phyloP scores from a whole-genome alignment of 2,888 invertebrate genomes.

The Mellilla xanthometata region DNA sequence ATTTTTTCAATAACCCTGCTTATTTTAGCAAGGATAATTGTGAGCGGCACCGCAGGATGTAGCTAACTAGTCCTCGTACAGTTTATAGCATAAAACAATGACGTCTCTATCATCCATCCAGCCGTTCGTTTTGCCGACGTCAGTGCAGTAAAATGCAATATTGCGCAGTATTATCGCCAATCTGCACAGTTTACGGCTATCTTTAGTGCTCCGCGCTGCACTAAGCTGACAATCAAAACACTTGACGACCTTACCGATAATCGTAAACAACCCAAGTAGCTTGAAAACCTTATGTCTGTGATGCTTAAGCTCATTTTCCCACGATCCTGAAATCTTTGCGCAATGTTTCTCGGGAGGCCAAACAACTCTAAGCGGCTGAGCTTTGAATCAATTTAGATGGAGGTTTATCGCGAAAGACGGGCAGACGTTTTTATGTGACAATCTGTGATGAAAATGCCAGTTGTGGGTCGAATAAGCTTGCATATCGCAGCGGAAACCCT shows the following conservation, averaged over 20 bases:
- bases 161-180: background rate
- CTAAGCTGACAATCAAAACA: constrained; percentile 3
- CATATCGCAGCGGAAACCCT: too few relatives aligned
- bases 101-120: background rate
- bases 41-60: too few relatives aligned
- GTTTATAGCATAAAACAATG: background rate
- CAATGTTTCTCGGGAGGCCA: too few relatives aligned
- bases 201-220: background rate
- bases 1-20: too few relatives aligned
- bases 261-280: too few relatives aligned
- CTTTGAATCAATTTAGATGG: constrained; percentile 1
- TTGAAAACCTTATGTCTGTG: too few relatives aligned
- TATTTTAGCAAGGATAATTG: too few relatives aligned
- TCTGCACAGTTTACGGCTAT: background rate
- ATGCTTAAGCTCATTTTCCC: too few relatives aligned
- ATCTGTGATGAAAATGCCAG: too few relatives aligned
- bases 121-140: background rate
- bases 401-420: background rate
- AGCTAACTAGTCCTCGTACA: too few relatives aligned
- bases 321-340: too few relatives aligned
- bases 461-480: too few relatives aligned
- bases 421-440: background rate
- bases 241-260: background rate
- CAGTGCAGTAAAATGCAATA: constrained; percentile 1
- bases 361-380: background rate